Base-by-base conservation (phyloP, 2,113 vertebrate genomes). In the Columba janthina region DNA sequence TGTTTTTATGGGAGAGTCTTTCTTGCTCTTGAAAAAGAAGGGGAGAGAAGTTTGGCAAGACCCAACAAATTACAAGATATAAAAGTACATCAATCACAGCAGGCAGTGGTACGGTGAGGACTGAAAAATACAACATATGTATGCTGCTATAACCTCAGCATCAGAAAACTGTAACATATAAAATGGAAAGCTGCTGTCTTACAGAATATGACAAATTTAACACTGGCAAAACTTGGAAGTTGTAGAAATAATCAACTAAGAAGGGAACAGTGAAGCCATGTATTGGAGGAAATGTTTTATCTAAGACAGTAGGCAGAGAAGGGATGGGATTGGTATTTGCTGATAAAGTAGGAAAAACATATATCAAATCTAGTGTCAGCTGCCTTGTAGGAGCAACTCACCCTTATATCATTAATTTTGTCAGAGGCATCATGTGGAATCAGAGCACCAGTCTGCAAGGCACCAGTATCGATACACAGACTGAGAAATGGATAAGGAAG, bases 251-350 rank as follows among this genome's bases (percentile, higher is more conserved):
- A 90, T 48, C 58, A 50, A 8, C 5, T 2, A 44, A 76, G 21
- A 22, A 61, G 65, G 71, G 46, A 89, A 25, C 0, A 50, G 42
- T 0, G 5, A 53, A 74, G 38, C 5, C 29, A 8, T 0, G 0
- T 12, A 17, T 12, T 3, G 29, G 12, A 79, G 44, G 67, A 64
- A 66, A 38, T 9, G 12, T 31, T 18, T 5, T 50, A 15, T 15
- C 56, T 34, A 20, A 74, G 51, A 70, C 13, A 53, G 51, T 57
- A 89, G 50, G 51, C 61, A 40, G 22, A n/a, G 57, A 76, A 28
- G 36, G 71, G 54, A 24, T 21, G 18, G 50, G 36, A 15, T 25
- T 31, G 58, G 73, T 58, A 34, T n/a, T 61, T 91, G 62, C 65
- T 91, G 80, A 70, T 75, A 85, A 88, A 76, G 36, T 2, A 51